Evolutionary conservation across 2,113 vertebrate species (phyloP), one percentile per base, ranked within the genome.

Genomic region (Platysternon megacephalum): DNA sequence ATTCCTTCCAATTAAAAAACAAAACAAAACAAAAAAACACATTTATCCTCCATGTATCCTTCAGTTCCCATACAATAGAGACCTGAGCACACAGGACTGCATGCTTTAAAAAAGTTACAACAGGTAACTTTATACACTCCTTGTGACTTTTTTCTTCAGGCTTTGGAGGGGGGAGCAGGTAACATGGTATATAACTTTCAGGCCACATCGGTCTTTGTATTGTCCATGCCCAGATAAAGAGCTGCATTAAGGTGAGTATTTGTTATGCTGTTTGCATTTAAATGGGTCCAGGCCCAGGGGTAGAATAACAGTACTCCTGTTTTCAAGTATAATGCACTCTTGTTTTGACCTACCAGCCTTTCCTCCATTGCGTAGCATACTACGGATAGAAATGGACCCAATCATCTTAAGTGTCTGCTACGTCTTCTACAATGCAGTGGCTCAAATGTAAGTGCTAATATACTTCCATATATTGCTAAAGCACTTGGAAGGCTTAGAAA

Each of bases 181-280:
- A 93, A 78, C 78, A 55, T 3, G 84, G 51, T 42, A 42, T 32
- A 5, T 65, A 74, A 68, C 28, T 89, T 91, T 88, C 28, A 53
- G 65, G 87, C 92, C 87, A 84, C 72, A 90, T 87, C 14, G 44
- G 91, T 65, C 72, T 96, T 84, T 85, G 83, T 84, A 80, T 92
- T 94, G 42, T 53, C 49, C 49, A 65, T 86, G 86, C 89, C 93
- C 90, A 93, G 85, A 93, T 74, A 26, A 83, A 95, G 74, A 90
- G 88, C 72, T 72, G 79, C 58, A 52, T 68, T 94, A 86, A 93
- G 46, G 28, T 84, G 65, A 92, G 52, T n/a, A 88, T 32, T 35
- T 83, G 86, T 44, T 68, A 26, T 1, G 11, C 74, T 14, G 42
- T 48, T 92, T 84, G 85, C 93, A 87, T 11, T 81, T 4, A 42